Evolutionary conservation across 2,797 vertebrate genomes (phyloP).

Genomic region (Megaceryle alcyon): DNA sequence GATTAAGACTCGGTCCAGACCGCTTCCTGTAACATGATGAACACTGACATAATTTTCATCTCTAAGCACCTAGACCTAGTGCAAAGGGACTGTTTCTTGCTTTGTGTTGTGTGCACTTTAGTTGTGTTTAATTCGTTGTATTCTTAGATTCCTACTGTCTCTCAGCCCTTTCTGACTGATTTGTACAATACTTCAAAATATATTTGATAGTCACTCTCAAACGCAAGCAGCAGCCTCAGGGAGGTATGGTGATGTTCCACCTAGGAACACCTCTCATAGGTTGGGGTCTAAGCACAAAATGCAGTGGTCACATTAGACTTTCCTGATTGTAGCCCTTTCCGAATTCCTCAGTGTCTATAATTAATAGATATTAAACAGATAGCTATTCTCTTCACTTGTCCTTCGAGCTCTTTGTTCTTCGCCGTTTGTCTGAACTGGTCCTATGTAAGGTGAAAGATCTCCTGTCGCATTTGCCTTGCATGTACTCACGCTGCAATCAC

Average conservation of each 20-base stretch:
- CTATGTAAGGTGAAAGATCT: background rate
- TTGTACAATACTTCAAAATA: background rate
- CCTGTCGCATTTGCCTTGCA: rapidly evolving
- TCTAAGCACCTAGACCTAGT: constrained; percentile 27
- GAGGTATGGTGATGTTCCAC: background rate
- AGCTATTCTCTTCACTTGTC: background rate
- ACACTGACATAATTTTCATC: background rate
- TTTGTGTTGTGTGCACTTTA: background rate
- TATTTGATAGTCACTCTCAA: background rate
- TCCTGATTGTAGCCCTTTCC: background rate
- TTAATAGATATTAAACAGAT: background rate
- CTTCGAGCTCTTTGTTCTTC: background rate
- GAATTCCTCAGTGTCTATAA: background rate
- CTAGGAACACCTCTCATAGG: background rate
- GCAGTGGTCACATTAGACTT: background rate
- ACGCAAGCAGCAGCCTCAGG: background rate
- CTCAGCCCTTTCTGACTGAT: background rate
- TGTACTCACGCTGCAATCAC: rapidly evolving
- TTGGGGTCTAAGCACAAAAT: background rate
- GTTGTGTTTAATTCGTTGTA: constrained; percentile 39
- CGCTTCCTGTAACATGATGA: background rate
- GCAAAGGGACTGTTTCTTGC: constrained; percentile 24
- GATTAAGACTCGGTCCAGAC: constrained; percentile 8
- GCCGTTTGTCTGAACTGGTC: background rate
- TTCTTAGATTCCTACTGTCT: background rate